A percentile compares a stretch with the other conserved stretches of the same genome.
Conservation (phyloP, 2,113 vertebrate genomes). For the Scolopax mira region DNA sequence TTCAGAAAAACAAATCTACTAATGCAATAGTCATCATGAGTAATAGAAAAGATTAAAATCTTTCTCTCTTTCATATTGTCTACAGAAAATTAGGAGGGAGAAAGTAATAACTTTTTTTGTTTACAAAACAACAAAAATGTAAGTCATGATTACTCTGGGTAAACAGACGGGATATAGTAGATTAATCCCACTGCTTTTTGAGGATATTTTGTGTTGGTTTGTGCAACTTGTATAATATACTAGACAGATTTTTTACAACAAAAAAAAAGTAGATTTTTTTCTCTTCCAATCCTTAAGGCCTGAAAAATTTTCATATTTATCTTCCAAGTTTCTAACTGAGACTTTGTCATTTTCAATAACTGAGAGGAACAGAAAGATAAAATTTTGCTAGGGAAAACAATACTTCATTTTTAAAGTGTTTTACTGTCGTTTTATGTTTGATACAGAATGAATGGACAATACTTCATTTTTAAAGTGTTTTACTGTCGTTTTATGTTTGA, state of each 20-base stretch:
- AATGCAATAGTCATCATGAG: conserved; percentile 22
- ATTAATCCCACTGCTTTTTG: background rate
- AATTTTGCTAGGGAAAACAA: background rate
- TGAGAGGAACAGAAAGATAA: background rate
- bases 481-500: background rate
- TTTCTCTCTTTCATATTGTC: conserved; percentile 41
- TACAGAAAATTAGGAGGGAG: conserved; percentile 7
- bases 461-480: background rate
- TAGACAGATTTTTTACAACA: background rate
- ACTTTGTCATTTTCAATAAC: background rate
- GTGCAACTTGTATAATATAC: background rate
- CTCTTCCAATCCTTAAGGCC: background rate
- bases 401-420: background rate
- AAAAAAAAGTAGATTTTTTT: background rate
- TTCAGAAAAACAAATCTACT: background rate
- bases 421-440: background rate
- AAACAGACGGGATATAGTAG: background rate
- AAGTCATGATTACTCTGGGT: background rate
- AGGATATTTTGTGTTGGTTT: background rate
- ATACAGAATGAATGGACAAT: background rate
- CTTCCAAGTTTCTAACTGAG: background rate
- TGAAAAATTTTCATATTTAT: background rate
- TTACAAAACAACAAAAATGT: background rate
- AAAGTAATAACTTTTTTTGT: background rate
- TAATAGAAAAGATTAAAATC: conserved; percentile 45